Base-by-base conservation (phyloP, 2,888 invertebrate genomes). In the Sinotaia quadrata region DNA sequence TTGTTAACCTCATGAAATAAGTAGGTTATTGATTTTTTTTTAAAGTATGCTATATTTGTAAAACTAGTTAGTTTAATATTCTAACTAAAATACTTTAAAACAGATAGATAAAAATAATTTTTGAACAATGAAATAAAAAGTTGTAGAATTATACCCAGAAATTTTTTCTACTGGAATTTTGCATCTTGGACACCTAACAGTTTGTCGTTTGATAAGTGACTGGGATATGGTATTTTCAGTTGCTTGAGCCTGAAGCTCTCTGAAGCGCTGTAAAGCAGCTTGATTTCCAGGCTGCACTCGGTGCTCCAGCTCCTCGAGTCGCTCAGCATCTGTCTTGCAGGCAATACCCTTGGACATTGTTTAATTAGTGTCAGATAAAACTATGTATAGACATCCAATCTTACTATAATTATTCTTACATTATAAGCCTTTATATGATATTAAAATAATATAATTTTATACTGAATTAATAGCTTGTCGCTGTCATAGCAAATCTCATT, bases 161-260 rank as follows among this genome's bases (percentile, higher is more conserved):
- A 70, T 75, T 67, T 81, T 82, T 60, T 78, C 76, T 29, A 82
- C 74, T 18, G 68, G 68, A 7, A 74, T 59, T 47, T 59, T 68
- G 63, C 82, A 82, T 2, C 44, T 44, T 27, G 82, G 82, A 69
- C 82, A 82, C 49, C 47, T 65, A 34, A 61, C 72, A 7, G 75
- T 69, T 36, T 70, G 73, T 2, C 51, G 49, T n/a, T 62, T 62
- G 4, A 77, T 59, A 15, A 68, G 65, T 0, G n/a, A 51, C 31
- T 62, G n/a, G 4, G 66, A 59, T n/a, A 44, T 27, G 7, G 67
- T 47, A 10, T 68, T 68, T 41, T 66, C 71, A 29, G 57, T 33
- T 5, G 68, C 12, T 59, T 71, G 67, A 12, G 41, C 15, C 34
- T 44, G 10, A 56, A 69, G 10, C 31, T 71, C 71, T n/a, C 41